These are phyloP conservation scores for Rhimphoctona megacephalus DNA, from an alignment of 2,888 invertebrate species.

Conservation along the genomic window DNA sequence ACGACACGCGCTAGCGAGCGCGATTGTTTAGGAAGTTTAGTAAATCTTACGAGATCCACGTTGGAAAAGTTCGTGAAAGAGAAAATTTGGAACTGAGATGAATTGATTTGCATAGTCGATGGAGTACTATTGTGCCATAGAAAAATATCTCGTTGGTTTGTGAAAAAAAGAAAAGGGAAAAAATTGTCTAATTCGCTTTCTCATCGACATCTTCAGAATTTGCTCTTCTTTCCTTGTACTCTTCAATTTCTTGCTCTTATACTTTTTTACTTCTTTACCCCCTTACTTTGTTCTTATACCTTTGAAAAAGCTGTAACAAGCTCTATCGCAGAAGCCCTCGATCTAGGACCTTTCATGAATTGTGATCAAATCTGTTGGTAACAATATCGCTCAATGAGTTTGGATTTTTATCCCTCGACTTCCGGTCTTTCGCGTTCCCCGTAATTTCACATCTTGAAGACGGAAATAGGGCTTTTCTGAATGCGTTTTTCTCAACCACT, in stretches of 20 bases:
- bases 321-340: not conserved
- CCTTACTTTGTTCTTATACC: not conserved
- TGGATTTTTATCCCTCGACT: constrained; percentile 18
- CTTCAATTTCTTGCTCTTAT: no score
- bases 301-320: constrained; percentile 4
- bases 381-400: not conserved
- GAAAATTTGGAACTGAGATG: constrained; percentile 35
- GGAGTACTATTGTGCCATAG: constrained; percentile 59
- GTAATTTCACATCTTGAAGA: no score
- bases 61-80: constrained; percentile 28
- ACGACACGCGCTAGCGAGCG: not conserved
- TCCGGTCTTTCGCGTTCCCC: not conserved
- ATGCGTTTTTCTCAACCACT: constrained; percentile 21
- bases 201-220: no score
- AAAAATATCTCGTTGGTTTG: constrained; percentile 22
- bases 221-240: not conserved
- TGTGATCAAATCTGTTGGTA: not conserved
- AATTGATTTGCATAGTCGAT: constrained; percentile 67
- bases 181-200: no score
- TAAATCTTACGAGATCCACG: constrained; percentile 32
- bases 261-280: no score
- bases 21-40: constrained; percentile 24
- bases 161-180: not conserved
- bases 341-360: not conserved
- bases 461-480: constrained; percentile 2